These are phyloP conservation scores for Heteronetta atricapilla DNA, from an alignment of 2,113 vertebrate species.

Conservation along the genomic window DNA sequence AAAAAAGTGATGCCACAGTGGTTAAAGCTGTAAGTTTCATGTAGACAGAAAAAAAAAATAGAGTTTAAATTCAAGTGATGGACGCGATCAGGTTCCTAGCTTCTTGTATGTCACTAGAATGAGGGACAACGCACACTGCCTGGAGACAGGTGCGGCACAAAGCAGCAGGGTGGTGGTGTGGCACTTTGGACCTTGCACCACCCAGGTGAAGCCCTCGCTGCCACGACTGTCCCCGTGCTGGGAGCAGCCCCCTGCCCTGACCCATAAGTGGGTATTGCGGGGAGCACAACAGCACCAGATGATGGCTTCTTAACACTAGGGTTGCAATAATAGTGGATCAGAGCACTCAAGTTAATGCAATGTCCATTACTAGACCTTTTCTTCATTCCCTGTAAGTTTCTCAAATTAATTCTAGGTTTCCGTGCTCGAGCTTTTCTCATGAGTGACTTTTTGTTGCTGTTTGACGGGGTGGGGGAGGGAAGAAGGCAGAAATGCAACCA, in stretches of 20 bases:
- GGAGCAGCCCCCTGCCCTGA: background rate
- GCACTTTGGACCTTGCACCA: rapidly evolving
- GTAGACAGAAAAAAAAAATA: background rate
- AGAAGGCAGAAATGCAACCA: background rate
- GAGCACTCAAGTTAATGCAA: slow-evolving; percentile 25
- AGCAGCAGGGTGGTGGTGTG: background rate
- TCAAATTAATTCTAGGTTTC: slow-evolving; percentile 41
- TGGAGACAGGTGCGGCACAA: background rate
- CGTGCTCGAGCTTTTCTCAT: background rate
- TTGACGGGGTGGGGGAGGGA: background rate
- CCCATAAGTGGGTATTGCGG: background rate
- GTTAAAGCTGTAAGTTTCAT: background rate
- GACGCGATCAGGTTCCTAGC: background rate
- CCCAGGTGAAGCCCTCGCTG: background rate
- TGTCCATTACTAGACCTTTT: slow-evolving; percentile 19
- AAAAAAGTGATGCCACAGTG: background rate
- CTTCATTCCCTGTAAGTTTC: background rate
- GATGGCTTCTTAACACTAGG: background rate
- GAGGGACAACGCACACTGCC: background rate
- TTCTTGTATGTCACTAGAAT: background rate
- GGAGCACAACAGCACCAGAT: background rate
- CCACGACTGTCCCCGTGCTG: background rate
- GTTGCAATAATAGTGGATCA: background rate
- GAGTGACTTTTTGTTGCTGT: background rate
- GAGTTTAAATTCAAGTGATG: background rate